Base-by-base conservation (phyloP, 2,888 invertebrate genomes). In the Latrodectus hesperus region DNA sequence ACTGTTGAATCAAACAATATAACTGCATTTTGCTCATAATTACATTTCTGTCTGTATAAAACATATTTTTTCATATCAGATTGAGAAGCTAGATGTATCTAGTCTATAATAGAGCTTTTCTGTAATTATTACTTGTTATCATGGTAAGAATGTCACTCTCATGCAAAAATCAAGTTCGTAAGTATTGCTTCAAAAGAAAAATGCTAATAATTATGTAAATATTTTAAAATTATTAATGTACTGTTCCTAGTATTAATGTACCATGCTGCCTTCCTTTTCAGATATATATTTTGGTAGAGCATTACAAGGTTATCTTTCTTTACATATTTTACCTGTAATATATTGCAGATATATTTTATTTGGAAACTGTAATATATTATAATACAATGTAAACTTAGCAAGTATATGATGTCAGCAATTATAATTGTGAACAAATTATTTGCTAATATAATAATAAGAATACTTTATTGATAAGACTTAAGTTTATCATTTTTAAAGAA, bases 1-100 rank as follows among this genome's bases (percentile, higher is more conserved):
- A 76, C 38, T 87, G 86, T 73, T 87, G 38, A 87, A 72, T 17
- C 53, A 77, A 71, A 55, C n/a, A 49, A 49, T 72, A 70, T 16
- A 16, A 60, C 12, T 60, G n/a, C 12, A 16, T 60, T 60, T n/a
- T 60, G 60, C 60, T 60, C 60, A 60, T 60, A 16, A 60, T 60
- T 60, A 60, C 60, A 60, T 60, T 60, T 60, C 60, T 60, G 60
- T 60, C 60, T 60, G 60, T 60, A 60, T 16, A 60, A 55, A 60
- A 60, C 12, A 16, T n/a, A 12, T 60, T 16, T 60, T 55, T 60
- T 60, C 60, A 16, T 60, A 60, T 60, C 60, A 60, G 38, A 38
- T 38, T 38, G 38, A 16, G 60, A 60, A 10, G 60, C 14, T 60
- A 60, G 60, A 60, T n/a, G n/a, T 60, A 60, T 60, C 60, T 60